Percentiles rank a stretch among this genome's conserved stretches.
Conservation (phyloP, 2,113 vertebrate species). For the Crotalus viridis region DNA sequence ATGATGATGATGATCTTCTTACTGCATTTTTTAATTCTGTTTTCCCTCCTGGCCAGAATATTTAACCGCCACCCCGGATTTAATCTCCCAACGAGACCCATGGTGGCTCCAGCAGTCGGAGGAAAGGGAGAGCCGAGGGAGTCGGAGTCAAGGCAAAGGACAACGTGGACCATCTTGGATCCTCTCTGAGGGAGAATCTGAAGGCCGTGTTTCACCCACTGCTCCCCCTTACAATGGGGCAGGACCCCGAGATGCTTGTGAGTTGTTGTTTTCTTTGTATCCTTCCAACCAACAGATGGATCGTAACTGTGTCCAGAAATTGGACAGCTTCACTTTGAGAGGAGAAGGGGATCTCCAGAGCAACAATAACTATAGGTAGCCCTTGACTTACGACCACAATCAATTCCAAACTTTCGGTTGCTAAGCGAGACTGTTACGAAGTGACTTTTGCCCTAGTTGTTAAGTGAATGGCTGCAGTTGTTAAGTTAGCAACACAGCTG, state of each 20-base stretch:
- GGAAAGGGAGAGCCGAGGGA: background rate
- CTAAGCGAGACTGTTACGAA: no score
- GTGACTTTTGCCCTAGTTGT: no score
- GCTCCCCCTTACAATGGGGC: background rate
- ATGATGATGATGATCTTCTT: background rate
- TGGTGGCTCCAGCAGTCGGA: conserved; percentile 24
- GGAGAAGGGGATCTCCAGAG: background rate
- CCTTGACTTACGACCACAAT: no score
- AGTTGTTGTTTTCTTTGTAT: background rate
- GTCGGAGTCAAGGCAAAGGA: background rate
- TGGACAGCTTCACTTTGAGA: background rate
- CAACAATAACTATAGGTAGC: no score
- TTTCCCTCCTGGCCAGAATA: conserved; percentile 39
- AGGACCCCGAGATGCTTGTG: background rate
- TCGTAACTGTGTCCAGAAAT: background rate
- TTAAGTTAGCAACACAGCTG: no score
- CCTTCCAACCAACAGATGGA: background rate
- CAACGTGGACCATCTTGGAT: background rate
- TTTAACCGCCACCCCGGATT: conserved; percentile 26
- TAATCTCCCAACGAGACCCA: conserved; percentile 35
- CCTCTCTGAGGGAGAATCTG: background rate
- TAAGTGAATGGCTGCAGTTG: no score
- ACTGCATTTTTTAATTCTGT: background rate
- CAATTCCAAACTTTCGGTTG: no score
- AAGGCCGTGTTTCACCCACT: background rate